These are phyloP conservation scores for Amblyjoppa fuscipennis DNA, from an alignment of 2,888 invertebrate genomes.

Conservation along the genomic window DNA sequence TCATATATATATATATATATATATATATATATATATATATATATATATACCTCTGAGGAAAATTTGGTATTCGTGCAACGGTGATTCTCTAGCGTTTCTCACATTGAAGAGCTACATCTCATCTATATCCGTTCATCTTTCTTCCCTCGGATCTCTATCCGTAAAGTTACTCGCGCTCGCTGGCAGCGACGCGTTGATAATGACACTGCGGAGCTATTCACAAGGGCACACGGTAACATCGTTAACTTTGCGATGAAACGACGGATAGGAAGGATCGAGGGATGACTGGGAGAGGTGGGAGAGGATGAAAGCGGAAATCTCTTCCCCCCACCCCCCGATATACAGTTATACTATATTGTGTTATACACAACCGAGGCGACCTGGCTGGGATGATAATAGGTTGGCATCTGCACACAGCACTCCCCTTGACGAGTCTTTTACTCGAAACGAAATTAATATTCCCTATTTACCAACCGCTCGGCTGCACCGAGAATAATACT, in stretches of 20 bases:
- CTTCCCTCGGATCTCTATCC: background rate
- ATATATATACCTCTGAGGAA: background rate
- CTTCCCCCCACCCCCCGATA: slow-evolving; percentile 61
- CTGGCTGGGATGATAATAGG: slow-evolving; percentile 82
- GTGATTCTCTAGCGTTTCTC: background rate
- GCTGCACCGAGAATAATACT: slow-evolving; percentile 28
- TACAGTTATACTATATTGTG: slow-evolving; percentile 45
- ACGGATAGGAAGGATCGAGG: slow-evolving; percentile 60
- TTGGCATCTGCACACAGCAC: slow-evolving; percentile 85
- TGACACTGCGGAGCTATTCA: slow-evolving; percentile 82
- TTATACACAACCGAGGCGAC: slow-evolving; percentile 55
- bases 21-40: background rate
- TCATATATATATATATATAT: background rate
- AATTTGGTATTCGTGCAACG: background rate
- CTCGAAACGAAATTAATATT: slow-evolving; percentile 84
- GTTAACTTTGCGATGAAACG: slow-evolving; percentile 83
- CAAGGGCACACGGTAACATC: slow-evolving; percentile 81
- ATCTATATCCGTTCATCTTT: background rate
- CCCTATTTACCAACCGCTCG: slow-evolving; percentile 76
- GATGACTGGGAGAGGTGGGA: slow-evolving; percentile 51
- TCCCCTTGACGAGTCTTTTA: slow-evolving; percentile 72
- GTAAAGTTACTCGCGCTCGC: slow-evolving; percentile 70
- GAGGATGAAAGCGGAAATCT: slow-evolving; percentile 76
- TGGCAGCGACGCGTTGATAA: slow-evolving; percentile 84
- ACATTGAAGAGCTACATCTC: slow-evolving; percentile 15